Base-by-base conservation (phyloP, 2,888 invertebrate genomes). In the Lithophane semibrunnea region DNA sequence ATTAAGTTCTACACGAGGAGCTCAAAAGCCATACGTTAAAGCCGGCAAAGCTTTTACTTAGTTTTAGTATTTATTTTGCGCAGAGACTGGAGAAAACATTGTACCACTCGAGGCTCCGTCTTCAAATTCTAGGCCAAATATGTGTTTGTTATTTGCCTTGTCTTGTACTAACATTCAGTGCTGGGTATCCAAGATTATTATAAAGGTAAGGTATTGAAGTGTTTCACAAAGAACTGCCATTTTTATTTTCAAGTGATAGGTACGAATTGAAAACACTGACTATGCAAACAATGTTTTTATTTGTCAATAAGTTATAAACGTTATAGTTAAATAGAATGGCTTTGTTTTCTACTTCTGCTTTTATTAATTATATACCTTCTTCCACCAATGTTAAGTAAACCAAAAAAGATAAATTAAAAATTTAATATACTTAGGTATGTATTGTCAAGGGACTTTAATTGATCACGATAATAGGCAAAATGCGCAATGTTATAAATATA, bases 401-500 rank as follows among this genome's bases (percentile, higher is more conserved):
- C 21, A 58, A 42, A 16, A 44, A 61, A 16, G 9, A 61, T 13
- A 29, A n/a, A n/a, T n/a, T n/a, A n/a, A n/a, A 42, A 3, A 9
- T n/a, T 49, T 61, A 24, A 24, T 47, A 52, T 44, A 21, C 18
- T n/a, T 47, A 37, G 5, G 37, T 37, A 18, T 54, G n/a, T 71
- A 42, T 52, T 37, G 24, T 37, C 49, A 37, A 75, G 16, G 29
- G 24, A n/a, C 13, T 65, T 75, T 66, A 82, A 84, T 79, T 82
- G 71, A 67, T 74, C 29, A 52, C 72, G 68, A 63, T 77, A 79
- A 71, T 65, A 65, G 76, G 77, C 79, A 71, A 78, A 80, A 90
- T 81, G 77, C 84, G 79, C 84, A 86, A 85, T 85, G 84, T 89
- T 88, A 82, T 84, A 88, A 89, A 89, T 89, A 67, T 88, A 86